phyloP scores from a whole-genome alignment of 2,888 invertebrate genomes.

The Chesias legatella region DNA sequence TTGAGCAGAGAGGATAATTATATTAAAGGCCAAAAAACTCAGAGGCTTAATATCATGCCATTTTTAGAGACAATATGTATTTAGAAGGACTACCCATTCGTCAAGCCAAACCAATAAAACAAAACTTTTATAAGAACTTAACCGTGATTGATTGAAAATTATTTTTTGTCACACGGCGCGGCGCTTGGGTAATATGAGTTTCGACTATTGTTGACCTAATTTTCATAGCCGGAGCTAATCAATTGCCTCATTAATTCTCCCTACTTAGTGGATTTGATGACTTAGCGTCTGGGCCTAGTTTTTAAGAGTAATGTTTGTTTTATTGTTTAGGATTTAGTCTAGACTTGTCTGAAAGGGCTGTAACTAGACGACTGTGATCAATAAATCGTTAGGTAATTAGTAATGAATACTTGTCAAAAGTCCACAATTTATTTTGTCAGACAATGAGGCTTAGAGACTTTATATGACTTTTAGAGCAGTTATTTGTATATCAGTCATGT shows the following conservation, averaged over 20 bases:
- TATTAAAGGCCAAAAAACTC: no score
- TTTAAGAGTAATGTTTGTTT: constrained; percentile 14
- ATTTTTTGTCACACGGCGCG: no score
- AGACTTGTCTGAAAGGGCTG: constrained; percentile 10
- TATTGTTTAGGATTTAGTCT: constrained; percentile 3
- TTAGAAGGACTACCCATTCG: no score
- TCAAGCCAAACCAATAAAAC: no score
- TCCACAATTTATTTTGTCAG: not conserved
- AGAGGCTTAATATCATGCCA: no score
- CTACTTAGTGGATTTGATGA: constrained; percentile 12
- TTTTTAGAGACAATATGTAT: no score
- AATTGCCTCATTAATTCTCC: constrained; percentile 6
- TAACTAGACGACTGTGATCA: constrained; percentile 1
- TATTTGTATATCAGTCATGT: no score
- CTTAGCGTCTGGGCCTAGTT: constrained; percentile 9
- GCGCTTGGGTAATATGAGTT: not conserved
- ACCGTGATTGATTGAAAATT: no score
- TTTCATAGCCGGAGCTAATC: not conserved
- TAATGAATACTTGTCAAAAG: not conserved
- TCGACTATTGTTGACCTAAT: not conserved
- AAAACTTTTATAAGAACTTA: no score
- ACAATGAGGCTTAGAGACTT: no score
- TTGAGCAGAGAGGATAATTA: no score
- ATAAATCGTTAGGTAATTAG: not conserved
- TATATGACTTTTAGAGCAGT: no score